A percentile compares a stretch with the other conserved stretches of the same genome.
Evolutionary conservation across 1,140 invertebrate genomes (phyloP).

Genomic region (Apis dorsata): DNA sequence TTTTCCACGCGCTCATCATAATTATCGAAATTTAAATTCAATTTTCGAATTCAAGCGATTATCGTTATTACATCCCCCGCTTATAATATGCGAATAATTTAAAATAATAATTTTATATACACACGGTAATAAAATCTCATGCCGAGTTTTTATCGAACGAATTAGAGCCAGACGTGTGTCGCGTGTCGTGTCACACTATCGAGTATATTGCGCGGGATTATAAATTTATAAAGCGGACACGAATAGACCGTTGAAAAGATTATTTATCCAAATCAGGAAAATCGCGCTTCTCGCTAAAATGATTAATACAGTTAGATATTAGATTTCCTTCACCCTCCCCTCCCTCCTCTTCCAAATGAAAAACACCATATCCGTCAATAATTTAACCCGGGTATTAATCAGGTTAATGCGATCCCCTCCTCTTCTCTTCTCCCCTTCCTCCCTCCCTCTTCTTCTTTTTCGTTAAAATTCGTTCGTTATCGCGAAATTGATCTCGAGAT

Average conservation of each 20-base stretch:
- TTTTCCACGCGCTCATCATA: no score
- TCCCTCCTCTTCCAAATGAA: no score
- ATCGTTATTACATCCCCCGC: no score
- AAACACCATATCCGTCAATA: no score
- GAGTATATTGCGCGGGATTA: slow-evolving; percentile 55
- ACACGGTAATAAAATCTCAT: slow-evolving; percentile 23
- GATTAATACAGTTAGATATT: neutral
- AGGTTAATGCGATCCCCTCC: slow-evolving; percentile 39
- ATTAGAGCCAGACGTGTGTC: slow-evolving; percentile 53
- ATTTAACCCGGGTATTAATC: slow-evolving; percentile 36
- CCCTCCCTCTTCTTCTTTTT: neutral
- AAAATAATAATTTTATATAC: neutral
- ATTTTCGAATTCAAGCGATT: neutral
- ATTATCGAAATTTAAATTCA: no score
- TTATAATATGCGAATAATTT: neutral
- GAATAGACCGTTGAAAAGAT: slow-evolving; percentile 64
- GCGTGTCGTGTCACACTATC: slow-evolving; percentile 60
- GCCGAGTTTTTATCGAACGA: slow-evolving; percentile 59
- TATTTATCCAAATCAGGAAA: slow-evolving; percentile 68
- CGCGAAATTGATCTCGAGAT: neutral
- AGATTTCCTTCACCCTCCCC: no score
- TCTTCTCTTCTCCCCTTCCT: neutral
- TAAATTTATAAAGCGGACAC: slow-evolving; percentile 67
- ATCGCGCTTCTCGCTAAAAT: slow-evolving; percentile 47
- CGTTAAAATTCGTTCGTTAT: neutral